Base-by-base conservation (phyloP, 2,888 invertebrate genomes). In the Eristalis tenax region DNA sequence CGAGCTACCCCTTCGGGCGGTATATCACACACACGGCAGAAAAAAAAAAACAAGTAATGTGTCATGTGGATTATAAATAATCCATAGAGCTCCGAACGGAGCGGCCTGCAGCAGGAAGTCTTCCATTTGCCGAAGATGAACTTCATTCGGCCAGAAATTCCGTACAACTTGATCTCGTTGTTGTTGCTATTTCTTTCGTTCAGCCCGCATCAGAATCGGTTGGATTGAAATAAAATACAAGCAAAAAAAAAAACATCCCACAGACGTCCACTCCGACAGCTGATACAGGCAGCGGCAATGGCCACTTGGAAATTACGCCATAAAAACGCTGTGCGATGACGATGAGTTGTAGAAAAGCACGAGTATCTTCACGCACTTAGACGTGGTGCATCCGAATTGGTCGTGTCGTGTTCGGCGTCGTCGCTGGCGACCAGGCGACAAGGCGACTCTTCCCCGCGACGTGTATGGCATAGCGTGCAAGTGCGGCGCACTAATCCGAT, bases 51-150 rank as follows among this genome's bases (percentile, higher is more conserved):
- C 68, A 76, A 71, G 64, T 65, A 64, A 85, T 77, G 50, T 81
- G 69, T 77, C 81, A 81, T 77, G 28, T 74, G 77, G 77, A 28
- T 73, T 81, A 85, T 77, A 81, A 85, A 85, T 77, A 79, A 71
- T 74, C 69, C 74, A 64, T 73, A 65, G 10, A 57, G 38, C 43
- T 38, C 35, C 15, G 63, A 28, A 57, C 64, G 43, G 71, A 61
- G 61, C 40, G 43, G 70, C 38, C 66, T 71, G 70, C 66, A 70
- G 35, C 40, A 63, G 32, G 63, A 83, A n/a, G 43, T 73, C 61
- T 50, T 83, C 26, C 43, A 63, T 73, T 56, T 65, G 59, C 63
- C 3, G 26, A 76, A 66, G 57, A 56, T 4, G 68, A 70, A 71
- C 69, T 74, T 50, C 50, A 50, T n/a, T 43, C 15, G 18, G 8